Percentiles rank a stretch among this genome's conserved stretches.
Conservation (phyloP, 2,797 vertebrate species). For the Ataeniobius toweri region DNA sequence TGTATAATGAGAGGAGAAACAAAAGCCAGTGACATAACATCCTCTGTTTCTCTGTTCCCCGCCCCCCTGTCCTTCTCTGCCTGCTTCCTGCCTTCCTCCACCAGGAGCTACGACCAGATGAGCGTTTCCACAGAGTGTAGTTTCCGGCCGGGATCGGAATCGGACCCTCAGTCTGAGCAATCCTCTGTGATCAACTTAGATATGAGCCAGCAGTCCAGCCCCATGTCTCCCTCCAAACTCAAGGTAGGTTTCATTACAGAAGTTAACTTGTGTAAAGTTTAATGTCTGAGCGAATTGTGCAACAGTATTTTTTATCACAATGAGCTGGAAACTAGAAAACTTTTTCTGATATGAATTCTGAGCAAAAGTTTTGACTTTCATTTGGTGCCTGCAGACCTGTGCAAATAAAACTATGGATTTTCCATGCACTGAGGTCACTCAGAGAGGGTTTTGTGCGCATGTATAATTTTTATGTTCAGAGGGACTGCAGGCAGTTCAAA, state of each 20-base stretch:
- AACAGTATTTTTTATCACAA: neutral
- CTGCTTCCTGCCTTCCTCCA: conserved; percentile 56
- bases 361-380: neutral
- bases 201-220: conserved; percentile 55
- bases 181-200: conserved; percentile 66
- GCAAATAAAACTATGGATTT: neutral
- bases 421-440: neutral
- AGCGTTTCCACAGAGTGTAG: conserved; percentile 73
- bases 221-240: conserved; percentile 49
- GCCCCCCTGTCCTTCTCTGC: neutral
- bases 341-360: too few relatives aligned
- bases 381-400: neutral
- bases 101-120: conserved; percentile 76
- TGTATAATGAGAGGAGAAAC: conserved; percentile 42
- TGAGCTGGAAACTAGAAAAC: rapidly evolving
- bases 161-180: conserved; percentile 52
- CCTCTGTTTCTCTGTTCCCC: conserved; percentile 21
- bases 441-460: neutral
- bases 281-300: neutral
- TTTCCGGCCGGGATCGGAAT: conserved; percentile 59
- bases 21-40: conserved; percentile 63
- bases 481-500: neutral
- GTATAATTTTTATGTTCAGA: too few relatives aligned
- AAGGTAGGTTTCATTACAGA: conserved; percentile 63
- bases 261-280: neutral